These are phyloP conservation scores for Chrysogorgia sp. DNA, from an alignment of 92 coral and sea anemone species.

Conservation along the genomic window DNA sequence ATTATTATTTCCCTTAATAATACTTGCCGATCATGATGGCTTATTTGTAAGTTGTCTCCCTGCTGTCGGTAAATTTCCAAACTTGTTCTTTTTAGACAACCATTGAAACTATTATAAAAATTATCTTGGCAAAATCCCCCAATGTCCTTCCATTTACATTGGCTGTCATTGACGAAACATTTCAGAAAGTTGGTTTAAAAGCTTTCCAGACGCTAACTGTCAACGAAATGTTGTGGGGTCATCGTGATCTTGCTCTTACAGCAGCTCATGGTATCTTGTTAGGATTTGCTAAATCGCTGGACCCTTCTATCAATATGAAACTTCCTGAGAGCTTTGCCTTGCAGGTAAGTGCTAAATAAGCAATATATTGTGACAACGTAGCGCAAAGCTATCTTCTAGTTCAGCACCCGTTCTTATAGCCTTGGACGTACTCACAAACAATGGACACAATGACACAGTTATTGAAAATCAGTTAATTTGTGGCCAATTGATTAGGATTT, in stretches of 20 bases:
- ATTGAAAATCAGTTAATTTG: too few species aligned
- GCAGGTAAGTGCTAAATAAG: conserved; percentile 62
- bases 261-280: conserved; percentile 15
- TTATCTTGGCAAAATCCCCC: not conserved
- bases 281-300: conserved; percentile 2
- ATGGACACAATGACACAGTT: too few species aligned
- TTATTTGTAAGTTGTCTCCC: too few species aligned
- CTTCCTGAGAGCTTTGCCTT: conserved; percentile 28
- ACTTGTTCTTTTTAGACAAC: conserved; percentile 55
- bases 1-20: too few species aligned
- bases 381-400: too few species aligned
- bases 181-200: not conserved
- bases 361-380: too few species aligned
- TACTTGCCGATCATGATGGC: too few species aligned
- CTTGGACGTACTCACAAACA: too few species aligned
- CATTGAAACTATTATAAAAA: conserved; percentile 11
- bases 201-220: conserved; percentile 70
- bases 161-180: conserved; percentile 3
- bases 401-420: too few species aligned
- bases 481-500: too few species aligned
- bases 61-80: too few species aligned
- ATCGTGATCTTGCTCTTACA: conserved; percentile 61
- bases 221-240: conserved; percentile 81
- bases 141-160: not conserved
- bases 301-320: conserved; percentile 7